Percentiles rank a stretch among this genome's conserved stretches.
These are phyloP conservation scores for Aegotheles bennettii DNA, from an alignment of 2,113 vertebrate species.

Conservation along the genomic window DNA sequence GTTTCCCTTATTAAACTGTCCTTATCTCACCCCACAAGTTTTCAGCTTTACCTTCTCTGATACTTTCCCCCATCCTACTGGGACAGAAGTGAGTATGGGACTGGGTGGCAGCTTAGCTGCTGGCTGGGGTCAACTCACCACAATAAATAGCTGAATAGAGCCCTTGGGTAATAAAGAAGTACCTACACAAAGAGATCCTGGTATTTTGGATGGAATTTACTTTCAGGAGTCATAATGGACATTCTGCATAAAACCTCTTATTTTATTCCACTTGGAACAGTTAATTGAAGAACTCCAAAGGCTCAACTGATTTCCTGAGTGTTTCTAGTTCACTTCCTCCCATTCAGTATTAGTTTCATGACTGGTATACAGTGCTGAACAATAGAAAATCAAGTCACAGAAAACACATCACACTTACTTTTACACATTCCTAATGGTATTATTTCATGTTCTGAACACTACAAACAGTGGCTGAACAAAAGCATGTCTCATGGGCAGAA, in stretches of 20 bases:
- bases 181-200: background rate
- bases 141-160: background rate
- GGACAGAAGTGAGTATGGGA: accelerated
- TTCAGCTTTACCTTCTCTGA: background rate
- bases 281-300: background rate
- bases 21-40: background rate
- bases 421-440: background rate
- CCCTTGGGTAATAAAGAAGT: background rate
- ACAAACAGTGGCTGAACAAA: background rate
- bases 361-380: background rate
- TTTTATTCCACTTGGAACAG: background rate
- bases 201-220: background rate
- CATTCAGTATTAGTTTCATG: background rate
- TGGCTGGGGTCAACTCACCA: background rate
- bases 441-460: background rate
- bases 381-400: background rate
- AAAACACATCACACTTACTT: background rate
- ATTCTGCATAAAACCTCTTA: background rate
- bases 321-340: background rate
- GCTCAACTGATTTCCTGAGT: background rate
- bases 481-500: background rate
- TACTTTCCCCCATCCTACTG: background rate
- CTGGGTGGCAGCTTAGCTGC: no score
- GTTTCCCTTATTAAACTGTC: background rate
- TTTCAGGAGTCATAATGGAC: background rate